Base-by-base conservation (phyloP, 2,888 invertebrate genomes). In the Dione juno region DNA sequence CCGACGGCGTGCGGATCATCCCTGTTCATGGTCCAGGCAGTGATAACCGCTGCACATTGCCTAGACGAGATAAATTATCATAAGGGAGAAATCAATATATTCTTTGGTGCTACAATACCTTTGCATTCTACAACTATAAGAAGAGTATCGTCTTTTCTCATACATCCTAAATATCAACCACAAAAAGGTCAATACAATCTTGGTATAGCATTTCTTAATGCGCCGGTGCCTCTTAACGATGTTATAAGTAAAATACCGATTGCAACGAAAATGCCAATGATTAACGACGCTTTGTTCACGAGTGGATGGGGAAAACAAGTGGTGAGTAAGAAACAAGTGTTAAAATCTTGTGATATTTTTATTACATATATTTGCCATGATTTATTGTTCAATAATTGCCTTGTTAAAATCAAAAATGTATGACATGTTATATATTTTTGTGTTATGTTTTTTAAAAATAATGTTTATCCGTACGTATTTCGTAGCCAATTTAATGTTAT, bases 11-110 rank as follows among this genome's bases (percentile, higher is more conserved):
- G 78, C 69, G 80, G 78, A 0, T 76, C 74, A 3, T 79, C 78
- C 8, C 48, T 80, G 3, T 72, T 80, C 3, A 70, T 72, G 41
- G 69, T 64, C 7, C 76, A 78, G 57, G 74, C 75, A 0, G 72
- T 79, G 1, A 28, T 80, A 21, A 77, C 78, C 0, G 77, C 80
- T n/a, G 80, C 79, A 0, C 75, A 78, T 57, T 80, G 79, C 57
- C 63, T 78, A 1, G 74, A 76, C 19, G 77, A 76, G 61, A 11
- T 77, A 10, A 48, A 35, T 2, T 64, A 63, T 10, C 35, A 37
- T 0, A 41, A 71, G 0, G 79, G 78, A 0, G 16, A 52, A 8
- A 77, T 78, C 1, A 28, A 58, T 6, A 75, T 76, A 0, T 76
- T 65, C 59, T 50, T 78, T 8, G 79, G 77, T 5, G 40, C 77